Evolutionary conservation across 2,797 vertebrate species (phyloP), one percentile per base, ranked within the genome.

Genomic region (Jordanella pulchra): DNA sequence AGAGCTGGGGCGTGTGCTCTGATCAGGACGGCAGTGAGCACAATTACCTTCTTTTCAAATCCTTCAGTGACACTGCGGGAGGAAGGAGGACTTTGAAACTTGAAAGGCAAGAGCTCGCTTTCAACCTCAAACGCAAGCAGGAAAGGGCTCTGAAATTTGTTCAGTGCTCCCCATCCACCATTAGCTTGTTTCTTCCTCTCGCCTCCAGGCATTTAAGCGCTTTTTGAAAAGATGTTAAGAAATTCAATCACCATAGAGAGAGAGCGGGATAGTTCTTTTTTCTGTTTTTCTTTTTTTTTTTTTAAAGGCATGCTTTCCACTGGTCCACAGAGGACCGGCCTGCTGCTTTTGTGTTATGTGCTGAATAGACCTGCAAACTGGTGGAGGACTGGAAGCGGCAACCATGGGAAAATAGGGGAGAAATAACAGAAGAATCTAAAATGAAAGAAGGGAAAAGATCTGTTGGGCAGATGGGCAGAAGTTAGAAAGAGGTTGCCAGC

Each of bases 161-260:
- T 98, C 97, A 98, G 96, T 96, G 97, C 97, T 99, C 97, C 98
- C 98, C 96, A 97, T 99, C 98, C 98, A 98, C 97, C 97, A 98
- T 99, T 99, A 99, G 97, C 96, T 97, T 98, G 97, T 98, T 99
- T 98, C 97, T 98, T 99, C 97, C 97, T 97, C 97, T 98, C 94
- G 97, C 98, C 98, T 98, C 96, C 96, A 97, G 98, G 97, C 98
- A 99, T 99, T 99, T 98, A 99, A 95, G 96, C 92, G 96, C 96
- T 98, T 98, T 99, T 99, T 99, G 97, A 99, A 99, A 98, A 98
- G 97, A 99, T 98, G 97, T 99, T 99, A 99, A 99, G 97, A 99
- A 99, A 98, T 99, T 97, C 98, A 98, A 97, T 98, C 98, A 99
- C 97, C 97, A 98, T 97, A 97, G 97, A 98, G 96, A 96, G 84